Percentiles rank a stretch among this genome's conserved stretches.
Evolutionary conservation across 2,113 vertebrate species (phyloP).

Genomic region (Neoarius graeffei): DNA sequence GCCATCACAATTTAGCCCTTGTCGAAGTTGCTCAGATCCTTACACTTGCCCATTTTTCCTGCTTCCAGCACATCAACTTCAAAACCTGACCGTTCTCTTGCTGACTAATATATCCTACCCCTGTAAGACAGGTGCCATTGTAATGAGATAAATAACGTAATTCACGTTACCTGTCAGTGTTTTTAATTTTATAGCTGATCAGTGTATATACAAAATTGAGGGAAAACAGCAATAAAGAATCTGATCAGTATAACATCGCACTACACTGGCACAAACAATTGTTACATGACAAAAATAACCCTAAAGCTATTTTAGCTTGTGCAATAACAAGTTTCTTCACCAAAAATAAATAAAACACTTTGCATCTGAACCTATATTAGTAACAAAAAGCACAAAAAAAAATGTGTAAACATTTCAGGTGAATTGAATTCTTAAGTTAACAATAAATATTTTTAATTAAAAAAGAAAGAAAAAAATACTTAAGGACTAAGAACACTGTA

Average conservation of each 20-base stretch:
- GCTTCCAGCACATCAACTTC: no score
- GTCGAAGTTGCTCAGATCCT: no score
- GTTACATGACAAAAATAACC: not conserved
- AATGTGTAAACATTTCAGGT: constrained; percentile 7
- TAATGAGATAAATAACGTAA: no score
- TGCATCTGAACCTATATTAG: not conserved
- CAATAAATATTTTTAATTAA: not conserved
- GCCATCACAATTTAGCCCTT: no score
- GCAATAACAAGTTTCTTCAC: not conserved
- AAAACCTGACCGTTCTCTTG: no score
- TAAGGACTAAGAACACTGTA: not conserved
- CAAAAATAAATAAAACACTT: not conserved
- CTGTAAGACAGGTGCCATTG: no score
- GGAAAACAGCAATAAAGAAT: not conserved
- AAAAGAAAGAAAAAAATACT: not conserved
- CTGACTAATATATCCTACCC: no score
- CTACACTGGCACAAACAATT: not conserved
- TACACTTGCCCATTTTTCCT: no score
- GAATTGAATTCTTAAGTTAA: not conserved
- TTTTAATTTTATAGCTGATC: no score
- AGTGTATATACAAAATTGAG: not conserved
- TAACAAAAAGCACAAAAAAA: not conserved
- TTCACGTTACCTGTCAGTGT: no score
- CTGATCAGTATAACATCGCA: not conserved
- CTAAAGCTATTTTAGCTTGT: not conserved